Evolutionary conservation across 1,140 invertebrate species (phyloP).

Genomic region (Lineus longissimus): DNA sequence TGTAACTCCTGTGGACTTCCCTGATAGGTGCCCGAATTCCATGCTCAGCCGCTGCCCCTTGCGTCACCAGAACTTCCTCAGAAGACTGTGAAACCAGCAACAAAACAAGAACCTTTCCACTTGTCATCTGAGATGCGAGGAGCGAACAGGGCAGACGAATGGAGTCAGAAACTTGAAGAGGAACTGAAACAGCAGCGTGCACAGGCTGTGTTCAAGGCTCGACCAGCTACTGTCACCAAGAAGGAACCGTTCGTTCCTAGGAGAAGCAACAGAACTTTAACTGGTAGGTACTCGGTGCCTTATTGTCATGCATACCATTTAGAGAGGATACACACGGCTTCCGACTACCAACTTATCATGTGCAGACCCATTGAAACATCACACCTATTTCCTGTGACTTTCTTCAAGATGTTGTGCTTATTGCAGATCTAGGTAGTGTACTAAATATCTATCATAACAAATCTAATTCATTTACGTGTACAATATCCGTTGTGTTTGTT

Average conservation of each 20-base stretch:
- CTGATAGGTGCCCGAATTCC: slow-evolving; percentile 42
- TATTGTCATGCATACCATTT: not conserved
- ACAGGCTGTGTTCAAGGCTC: slow-evolving; percentile 53
- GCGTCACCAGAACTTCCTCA: slow-evolving; percentile 37
- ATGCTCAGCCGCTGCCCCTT: slow-evolving; percentile 40
- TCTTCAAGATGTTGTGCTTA: not conserved
- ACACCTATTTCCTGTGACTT: not conserved
- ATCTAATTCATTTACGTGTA: not conserved
- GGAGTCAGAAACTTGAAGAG: slow-evolving; percentile 45
- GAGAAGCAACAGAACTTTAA: slow-evolving; percentile 44
- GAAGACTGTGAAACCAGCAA: slow-evolving; percentile 40
- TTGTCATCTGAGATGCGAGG: slow-evolving; percentile 50
- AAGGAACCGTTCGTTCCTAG: slow-evolving; percentile 58
- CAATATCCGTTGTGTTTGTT: not conserved
- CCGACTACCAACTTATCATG: not conserved
- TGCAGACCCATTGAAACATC: not conserved
- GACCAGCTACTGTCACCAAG: slow-evolving; percentile 52
- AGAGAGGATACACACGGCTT: too few species aligned
- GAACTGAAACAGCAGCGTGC: slow-evolving; percentile 38
- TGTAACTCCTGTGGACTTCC: not conserved
- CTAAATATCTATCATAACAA: not conserved
- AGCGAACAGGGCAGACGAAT: slow-evolving; percentile 35
- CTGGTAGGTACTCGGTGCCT: slow-evolving; percentile 31
- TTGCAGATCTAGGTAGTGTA: not conserved
- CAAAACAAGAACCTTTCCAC: slow-evolving; percentile 48